A percentile compares a stretch with the other conserved stretches of the same genome.
These are phyloP conservation scores for Panulirus ornatus DNA, from an alignment of 1,140 invertebrate species.

Conservation along the genomic window DNA sequence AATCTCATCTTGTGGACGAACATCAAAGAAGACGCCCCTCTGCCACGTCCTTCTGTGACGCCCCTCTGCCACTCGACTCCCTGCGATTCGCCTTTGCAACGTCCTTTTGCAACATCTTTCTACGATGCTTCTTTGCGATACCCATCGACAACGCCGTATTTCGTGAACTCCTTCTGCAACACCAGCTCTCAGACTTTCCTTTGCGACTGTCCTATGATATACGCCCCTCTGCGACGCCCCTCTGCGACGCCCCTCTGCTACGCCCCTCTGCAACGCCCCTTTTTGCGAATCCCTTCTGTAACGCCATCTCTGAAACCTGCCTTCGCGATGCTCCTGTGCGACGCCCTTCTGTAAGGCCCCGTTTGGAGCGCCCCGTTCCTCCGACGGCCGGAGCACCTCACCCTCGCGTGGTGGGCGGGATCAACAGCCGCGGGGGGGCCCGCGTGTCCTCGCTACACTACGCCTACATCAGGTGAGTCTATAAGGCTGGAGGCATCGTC, in stretches of 20 bases:
- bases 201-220: no score
- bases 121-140: background rate
- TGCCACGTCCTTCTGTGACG: slow-evolving; percentile 15
- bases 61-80: background rate
- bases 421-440: no score
- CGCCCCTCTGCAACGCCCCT: no score
- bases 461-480: background rate
- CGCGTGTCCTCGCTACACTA: no score
- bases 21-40: slow-evolving; percentile 42
- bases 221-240: background rate
- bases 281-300: background rate
- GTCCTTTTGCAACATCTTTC: no score
- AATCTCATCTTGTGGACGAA: slow-evolving; percentile 38
- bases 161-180: no score
- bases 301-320: no score
- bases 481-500: background rate
- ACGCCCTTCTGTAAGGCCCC: background rate
- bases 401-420: no score
- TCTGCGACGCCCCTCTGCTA: slow-evolving; percentile 15
- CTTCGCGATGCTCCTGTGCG: no score
- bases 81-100: background rate
- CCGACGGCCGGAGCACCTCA: no score
- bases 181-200: no score
- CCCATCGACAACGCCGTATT: background rate
- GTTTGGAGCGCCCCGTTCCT: no score